Conservation (phyloP, 1,140 invertebrate genomes). For the Lamellibrachia luymesi region DNA sequence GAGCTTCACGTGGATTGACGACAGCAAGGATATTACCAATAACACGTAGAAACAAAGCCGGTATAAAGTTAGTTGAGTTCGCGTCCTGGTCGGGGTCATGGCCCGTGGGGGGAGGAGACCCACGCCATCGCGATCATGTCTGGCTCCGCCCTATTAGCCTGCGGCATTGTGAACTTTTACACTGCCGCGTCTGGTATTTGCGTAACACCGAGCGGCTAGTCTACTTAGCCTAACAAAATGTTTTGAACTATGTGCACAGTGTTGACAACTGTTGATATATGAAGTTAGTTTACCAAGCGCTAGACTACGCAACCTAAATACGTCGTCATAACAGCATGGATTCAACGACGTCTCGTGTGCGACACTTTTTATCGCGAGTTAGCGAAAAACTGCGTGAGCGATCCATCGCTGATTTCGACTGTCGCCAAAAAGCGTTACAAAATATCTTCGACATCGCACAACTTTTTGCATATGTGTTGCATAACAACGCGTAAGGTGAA, state of each 20-base stretch:
- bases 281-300: neutral
- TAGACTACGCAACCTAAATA: neutral
- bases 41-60: neutral
- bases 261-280: neutral
- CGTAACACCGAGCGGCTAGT: neutral
- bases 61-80: neutral
- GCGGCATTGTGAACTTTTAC: neutral
- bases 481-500: neutral
- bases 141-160: neutral
- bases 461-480: neutral
- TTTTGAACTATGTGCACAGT: neutral
- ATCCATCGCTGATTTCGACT: neutral
- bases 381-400: neutral
- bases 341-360: neutral
- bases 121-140: neutral
- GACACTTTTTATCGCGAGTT: neutral
- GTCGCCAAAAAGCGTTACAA: neutral
- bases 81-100: neutral
- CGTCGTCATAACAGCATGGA: neutral
- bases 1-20: neutral
- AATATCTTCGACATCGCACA: neutral
- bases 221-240: neutral
- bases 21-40: neutral
- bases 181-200: constrained; percentile 3
- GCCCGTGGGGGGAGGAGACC: neutral